Conservation (phyloP, 1,140 invertebrate genomes). For the Condylostylus longicornis region DNA sequence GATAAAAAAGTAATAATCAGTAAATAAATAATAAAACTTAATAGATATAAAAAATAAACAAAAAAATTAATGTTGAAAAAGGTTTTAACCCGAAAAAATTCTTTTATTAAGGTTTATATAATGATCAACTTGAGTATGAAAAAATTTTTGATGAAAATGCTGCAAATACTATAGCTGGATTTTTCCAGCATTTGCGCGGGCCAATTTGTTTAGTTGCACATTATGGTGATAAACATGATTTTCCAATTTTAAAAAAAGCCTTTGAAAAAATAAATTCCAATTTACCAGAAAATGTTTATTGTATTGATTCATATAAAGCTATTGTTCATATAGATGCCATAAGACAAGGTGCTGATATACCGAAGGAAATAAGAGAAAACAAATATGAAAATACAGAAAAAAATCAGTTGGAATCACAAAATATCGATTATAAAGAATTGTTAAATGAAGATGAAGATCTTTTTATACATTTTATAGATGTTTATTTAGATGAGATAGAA, state of each 20-base stretch:
- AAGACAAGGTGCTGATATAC: slow-evolving; percentile 13
- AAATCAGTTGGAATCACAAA: not conserved
- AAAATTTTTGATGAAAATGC: slow-evolving; percentile 39
- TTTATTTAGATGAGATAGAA: no score
- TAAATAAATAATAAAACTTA: no score
- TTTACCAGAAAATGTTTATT: slow-evolving; percentile 14
- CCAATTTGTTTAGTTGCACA: slow-evolving; percentile 67
- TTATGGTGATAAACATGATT: slow-evolving; percentile 65
- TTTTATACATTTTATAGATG: no score
- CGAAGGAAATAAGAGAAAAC: not conserved
- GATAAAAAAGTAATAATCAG: no score
- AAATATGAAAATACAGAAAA: slow-evolving; percentile 1
- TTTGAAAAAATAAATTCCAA: slow-evolving; percentile 31
- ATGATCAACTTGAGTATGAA: slow-evolving; percentile 43
- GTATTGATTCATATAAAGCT: slow-evolving; percentile 17
- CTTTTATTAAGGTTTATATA: slow-evolving; percentile 45
- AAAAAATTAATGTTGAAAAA: no score
- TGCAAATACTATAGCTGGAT: slow-evolving; percentile 39
- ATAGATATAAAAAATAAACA: no score
- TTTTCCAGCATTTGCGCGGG: slow-evolving; percentile 42
- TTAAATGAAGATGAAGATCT: not conserved
- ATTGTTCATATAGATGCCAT: slow-evolving; percentile 21
- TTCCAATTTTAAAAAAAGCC: slow-evolving; percentile 51
- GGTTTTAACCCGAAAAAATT: no score
- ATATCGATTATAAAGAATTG: slow-evolving; percentile 2